Evolutionary conservation across 2,797 vertebrate species (phyloP).

Genomic region (Malacoctenus gilli): DNA sequence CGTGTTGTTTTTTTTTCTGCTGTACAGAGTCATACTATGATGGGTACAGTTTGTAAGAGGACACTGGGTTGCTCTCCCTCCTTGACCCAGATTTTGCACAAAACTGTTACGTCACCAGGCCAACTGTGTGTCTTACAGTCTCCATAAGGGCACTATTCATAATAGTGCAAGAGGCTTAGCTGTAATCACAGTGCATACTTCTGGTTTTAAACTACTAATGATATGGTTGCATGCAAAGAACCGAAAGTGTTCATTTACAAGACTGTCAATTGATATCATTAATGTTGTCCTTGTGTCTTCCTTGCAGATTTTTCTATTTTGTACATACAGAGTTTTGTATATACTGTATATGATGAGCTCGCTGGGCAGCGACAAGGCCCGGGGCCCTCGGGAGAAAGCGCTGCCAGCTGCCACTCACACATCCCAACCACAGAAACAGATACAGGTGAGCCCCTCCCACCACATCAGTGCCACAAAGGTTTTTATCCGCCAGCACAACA

Average conservation of each 20-base stretch:
- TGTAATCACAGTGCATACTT: conserved; percentile 45
- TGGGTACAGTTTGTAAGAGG: conserved; percentile 62
- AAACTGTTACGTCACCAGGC: conserved; percentile 61
- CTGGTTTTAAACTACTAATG: not conserved
- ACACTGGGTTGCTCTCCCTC: conserved; percentile 66
- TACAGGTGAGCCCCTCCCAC: conserved; percentile 86
- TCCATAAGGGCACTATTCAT: conserved; percentile 54
- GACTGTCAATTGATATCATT: not conserved
- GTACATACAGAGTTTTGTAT: conserved; percentile 99
- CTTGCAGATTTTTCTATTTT: conserved; percentile 98
- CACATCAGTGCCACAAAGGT: too few species aligned
- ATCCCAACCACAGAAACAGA: conserved; percentile 92
- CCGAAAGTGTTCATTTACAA: not conserved
- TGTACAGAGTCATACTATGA: conserved; percentile 30
- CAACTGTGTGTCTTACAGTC: conserved; percentile 55
- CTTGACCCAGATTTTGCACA: conserved; percentile 76
- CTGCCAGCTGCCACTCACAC: conserved; percentile 86
- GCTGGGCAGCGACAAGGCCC: conserved; percentile 91
- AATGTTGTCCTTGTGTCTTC: conserved; percentile 14
- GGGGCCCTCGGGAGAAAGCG: conserved; percentile 92
- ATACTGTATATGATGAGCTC: conserved; percentile 99
- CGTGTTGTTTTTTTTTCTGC: conserved; percentile 54
- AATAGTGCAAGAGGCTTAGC: conserved; percentile 61
- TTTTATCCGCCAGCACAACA: too few species aligned
- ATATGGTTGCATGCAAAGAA: too few species aligned